Percentiles rank a stretch among this genome's conserved stretches.
phyloP scores from a whole-genome alignment of 35 echinoderm and acorn worm genomes.

The Diadema setosum region DNA sequence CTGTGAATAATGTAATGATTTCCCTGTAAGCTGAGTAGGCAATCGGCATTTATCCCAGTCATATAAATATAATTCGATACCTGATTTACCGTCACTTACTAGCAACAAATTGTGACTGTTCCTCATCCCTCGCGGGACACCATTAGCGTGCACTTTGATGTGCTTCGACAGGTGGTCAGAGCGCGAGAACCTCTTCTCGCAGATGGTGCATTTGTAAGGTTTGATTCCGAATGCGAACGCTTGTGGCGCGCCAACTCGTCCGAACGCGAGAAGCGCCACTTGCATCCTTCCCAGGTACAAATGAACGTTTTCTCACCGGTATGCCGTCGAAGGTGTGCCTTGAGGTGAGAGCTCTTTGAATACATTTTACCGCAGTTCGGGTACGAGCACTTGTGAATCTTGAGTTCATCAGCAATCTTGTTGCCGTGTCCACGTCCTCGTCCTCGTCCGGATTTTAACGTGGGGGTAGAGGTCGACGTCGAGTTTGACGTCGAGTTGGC shows the following conservation, averaged over 20 bases:
- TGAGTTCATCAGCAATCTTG: slow-evolving; percentile 92
- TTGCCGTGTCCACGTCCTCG: slow-evolving; percentile 12
- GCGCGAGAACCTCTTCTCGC: slow-evolving; percentile 94
- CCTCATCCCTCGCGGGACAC: slow-evolving; percentile 58
- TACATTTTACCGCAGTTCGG: slow-evolving; percentile 99
- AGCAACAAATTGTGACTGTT: background rate
- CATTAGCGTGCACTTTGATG: slow-evolving; percentile 92
- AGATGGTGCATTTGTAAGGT: slow-evolving; percentile 93
- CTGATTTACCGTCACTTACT: background rate
- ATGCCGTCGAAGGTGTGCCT: slow-evolving; percentile 90
- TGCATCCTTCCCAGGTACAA: slow-evolving; percentile 95
- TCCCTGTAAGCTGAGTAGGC: no score
- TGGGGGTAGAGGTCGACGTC: background rate
- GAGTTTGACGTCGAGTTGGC: background rate
- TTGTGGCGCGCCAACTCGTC: slow-evolving; percentile 96
- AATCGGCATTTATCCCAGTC: no score
- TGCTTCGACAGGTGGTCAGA: slow-evolving; percentile 97
- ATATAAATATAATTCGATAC: no score
- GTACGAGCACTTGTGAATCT: slow-evolving; percentile 98
- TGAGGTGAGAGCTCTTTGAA: slow-evolving; percentile 96
- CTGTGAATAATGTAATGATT: no score
- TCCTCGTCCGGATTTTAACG: background rate
- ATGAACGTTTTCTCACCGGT: slow-evolving; percentile 97
- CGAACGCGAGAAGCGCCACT: slow-evolving; percentile 95
- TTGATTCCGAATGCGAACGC: slow-evolving; percentile 93